Base-by-base conservation (phyloP, 2,888 invertebrate genomes). In the Beris chalybata region DNA sequence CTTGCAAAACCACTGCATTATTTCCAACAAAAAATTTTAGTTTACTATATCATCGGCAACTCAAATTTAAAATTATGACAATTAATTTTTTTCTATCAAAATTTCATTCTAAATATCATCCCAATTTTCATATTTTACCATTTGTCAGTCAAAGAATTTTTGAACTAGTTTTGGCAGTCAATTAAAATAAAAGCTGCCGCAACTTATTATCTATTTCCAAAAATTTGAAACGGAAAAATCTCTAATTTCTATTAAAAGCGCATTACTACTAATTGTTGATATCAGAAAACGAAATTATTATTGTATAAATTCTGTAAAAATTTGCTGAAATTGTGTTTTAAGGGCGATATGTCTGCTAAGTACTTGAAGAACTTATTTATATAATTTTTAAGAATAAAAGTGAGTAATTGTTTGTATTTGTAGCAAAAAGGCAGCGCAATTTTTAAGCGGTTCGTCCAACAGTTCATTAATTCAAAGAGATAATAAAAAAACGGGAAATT, bases 381-480 rank as follows among this genome's bases (percentile, higher is more conserved):
- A 22, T 29, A 22, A n/a, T 12, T 29, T 22, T 29, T 22, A 9
- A n/a, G 3, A 5, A 22, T 2, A 31, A 32, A 55, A 15, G 29
- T 7, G 5, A 29, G 6, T 29, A 9, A 12, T 53, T 53, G 2
- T 53, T 22, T 7, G 6, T 22, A 44, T 43, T 48, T 13, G 9
- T 32, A 59, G 59, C 9, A 47, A 48, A 59, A 15, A 11, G 12
- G 22, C 30, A 1, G 22, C 59, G 0, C 32, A 32, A 13, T 59
- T 59, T 48, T 4, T 29, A 6, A 50, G 48, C 3, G 48, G 15
- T 3, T 30, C 47, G 9, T 59, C 59, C 5, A 48, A 47, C n/a
- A 59, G 59, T 48, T 59, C 59, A 6, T n/a, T 59, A 31, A 13
- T 50, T 6, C 48, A 31, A 11, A 48, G 48, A 32, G 4, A 30